A percentile compares a stretch with the other conserved stretches of the same genome.
phyloP scores from a whole-genome alignment of 1,140 invertebrate genomes.

The Yoshiicerus persimilis region DNA sequence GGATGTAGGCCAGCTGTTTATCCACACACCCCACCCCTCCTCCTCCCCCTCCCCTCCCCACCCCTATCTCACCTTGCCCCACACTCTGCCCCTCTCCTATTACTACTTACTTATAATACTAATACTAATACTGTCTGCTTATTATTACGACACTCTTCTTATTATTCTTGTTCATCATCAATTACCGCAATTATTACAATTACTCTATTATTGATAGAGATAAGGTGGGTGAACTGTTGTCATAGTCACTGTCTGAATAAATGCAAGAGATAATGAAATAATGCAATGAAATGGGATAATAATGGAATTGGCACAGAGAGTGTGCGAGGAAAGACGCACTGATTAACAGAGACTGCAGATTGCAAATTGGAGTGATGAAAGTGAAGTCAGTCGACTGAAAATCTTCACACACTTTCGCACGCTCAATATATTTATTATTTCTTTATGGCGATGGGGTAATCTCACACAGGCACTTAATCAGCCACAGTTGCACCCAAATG shows the following conservation, averaged over 20 bases:
- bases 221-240: background rate
- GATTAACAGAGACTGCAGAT: background rate
- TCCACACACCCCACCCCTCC: background rate
- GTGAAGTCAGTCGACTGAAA: constrained; percentile 3
- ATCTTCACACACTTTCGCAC: background rate
- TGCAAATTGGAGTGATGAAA: background rate
- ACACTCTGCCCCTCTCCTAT: background rate
- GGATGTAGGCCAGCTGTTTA: background rate
- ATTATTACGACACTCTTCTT: background rate
- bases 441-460: too few species aligned
- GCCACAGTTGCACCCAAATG: background rate
- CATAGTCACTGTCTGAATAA: background rate
- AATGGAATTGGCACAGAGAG: background rate
- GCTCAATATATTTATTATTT: background rate
- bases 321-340: background rate
- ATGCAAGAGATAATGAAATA: too few species aligned
- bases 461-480: too few species aligned
- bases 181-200: background rate
- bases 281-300: background rate
- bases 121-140: background rate
- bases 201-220: background rate
- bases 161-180: too few species aligned
- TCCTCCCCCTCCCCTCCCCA: background rate
- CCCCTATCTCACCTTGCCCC: background rate
- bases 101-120: too few species aligned